Base-by-base conservation (phyloP, 2,888 invertebrate genomes). In the Clusia tigrina region DNA sequence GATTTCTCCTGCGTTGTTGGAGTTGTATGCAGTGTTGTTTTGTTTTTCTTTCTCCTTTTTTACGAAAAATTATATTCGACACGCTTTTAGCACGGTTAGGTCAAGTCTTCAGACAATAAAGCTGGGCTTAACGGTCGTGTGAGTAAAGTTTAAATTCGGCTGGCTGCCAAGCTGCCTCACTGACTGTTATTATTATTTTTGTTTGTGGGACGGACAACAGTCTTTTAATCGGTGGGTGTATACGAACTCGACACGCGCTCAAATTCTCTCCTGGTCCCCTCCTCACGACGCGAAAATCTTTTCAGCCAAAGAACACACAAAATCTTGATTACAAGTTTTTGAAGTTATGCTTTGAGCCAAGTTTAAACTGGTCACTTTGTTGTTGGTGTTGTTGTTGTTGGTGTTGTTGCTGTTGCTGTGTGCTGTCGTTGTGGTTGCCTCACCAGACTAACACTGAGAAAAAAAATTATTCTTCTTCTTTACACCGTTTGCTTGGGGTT, bases 121-220 rank as follows among this genome's bases (percentile, higher is more conserved):
- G 51, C 58, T 24, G 10, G 20, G 46, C 58, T 58, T 58, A 51
- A 58, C 58, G 32, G 52, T 58, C 32, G 22, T n/a, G 18, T 24
- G 32, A n/a, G 56, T 42, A 22, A n/a, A 23, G 42, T 55, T n/a
- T 18, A 37, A 17, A n/a, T n/a, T n/a, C n/a, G n/a, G 42, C n/a
- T n/a, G 42, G 42, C n/a, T 42, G 15, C 9, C 12, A 42, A 42
- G 3, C n/a, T 3, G 42, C n/a, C n/a, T 15, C n/a, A 17, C 15
- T 42, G 25, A 51, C 42, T 60, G 51, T 37, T 60, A 22, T 22
- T 46, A 15, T 37, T 56, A 37, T 26, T 57, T 26, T 54, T 57
- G 48, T 38, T 59, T 24, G 5, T 42, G n/a, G 42, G 42, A 42
- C 42, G 42, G 42, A 42, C 42, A 42, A 42, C 42, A 10, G 3